Evolutionary conservation across 2,797 vertebrate genomes (phyloP).

Genomic region (Serranus cabrilla): DNA sequence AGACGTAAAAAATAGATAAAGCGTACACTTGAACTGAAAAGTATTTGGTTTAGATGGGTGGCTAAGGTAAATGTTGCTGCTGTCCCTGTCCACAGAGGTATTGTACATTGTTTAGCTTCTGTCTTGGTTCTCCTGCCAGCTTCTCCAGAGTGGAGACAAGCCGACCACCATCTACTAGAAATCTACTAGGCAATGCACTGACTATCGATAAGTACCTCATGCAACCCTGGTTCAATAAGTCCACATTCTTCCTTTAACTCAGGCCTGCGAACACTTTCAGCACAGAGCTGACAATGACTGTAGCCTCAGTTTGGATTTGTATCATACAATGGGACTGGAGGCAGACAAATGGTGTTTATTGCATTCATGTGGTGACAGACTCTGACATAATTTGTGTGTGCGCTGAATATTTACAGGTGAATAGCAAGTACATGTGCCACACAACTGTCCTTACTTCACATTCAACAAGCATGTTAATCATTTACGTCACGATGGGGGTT

Average conservation of each 20-base stretch:
- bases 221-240: too few relatives aligned
- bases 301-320: constrained; percentile 28
- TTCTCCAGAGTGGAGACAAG: too few relatives aligned
- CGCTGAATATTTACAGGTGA: constrained; percentile 16
- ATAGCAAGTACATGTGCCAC: constrained; percentile 9
- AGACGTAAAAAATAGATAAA: too few relatives aligned
- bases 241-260: constrained; percentile 5
- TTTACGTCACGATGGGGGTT: constrained; percentile 27
- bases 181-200: too few relatives aligned
- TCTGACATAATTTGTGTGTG: constrained; percentile 22
- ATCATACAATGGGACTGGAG: constrained; percentile 43
- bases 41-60: too few relatives aligned
- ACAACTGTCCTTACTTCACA: constrained; percentile 23
- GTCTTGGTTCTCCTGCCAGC: too few relatives aligned
- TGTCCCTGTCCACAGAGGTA: too few relatives aligned
- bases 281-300: constrained; percentile 29
- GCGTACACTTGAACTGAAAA: too few relatives aligned
- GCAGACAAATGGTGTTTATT: constrained; percentile 45
- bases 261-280: constrained; percentile 33
- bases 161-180: too few relatives aligned
- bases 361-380: constrained; percentile 51
- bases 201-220: too few relatives aligned
- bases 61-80: too few relatives aligned
- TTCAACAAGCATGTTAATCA: constrained; percentile 36
- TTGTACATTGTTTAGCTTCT: too few relatives aligned